These are phyloP conservation scores for Microcaecilia unicolor DNA, from an alignment of 2,797 vertebrate species.

Conservation along the genomic window DNA sequence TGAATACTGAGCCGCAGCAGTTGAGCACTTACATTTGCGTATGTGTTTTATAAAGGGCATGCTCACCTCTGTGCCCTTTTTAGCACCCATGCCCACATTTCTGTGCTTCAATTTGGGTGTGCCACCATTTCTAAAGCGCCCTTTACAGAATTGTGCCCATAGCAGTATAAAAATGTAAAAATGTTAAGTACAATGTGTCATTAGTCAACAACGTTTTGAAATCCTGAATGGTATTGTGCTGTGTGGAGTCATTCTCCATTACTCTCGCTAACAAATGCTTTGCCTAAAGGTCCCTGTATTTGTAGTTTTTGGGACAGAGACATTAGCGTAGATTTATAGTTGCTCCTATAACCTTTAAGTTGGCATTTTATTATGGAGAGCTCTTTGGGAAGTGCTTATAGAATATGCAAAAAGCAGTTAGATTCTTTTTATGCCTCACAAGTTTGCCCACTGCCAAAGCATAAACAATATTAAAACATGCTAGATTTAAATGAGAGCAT, in stretches of 20 bases:
- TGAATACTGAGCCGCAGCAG: too few relatives aligned
- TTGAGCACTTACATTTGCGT: too few relatives aligned
- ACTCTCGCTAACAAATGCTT: slow-evolving; percentile 16
- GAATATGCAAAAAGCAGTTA: slow-evolving; percentile 30
- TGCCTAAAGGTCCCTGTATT: slow-evolving; percentile 5
- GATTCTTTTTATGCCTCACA: slow-evolving; percentile 19
- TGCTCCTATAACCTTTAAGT: slow-evolving; percentile 28
- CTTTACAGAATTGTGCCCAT: too few relatives aligned
- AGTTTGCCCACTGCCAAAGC: slow-evolving; percentile 1
- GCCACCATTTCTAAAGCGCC: too few relatives aligned
- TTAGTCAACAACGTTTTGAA: neutral
- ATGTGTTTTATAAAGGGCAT: too few relatives aligned
- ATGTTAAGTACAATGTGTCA: neutral
- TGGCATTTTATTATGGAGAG: slow-evolving; percentile 30
- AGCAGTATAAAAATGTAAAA: too few relatives aligned
- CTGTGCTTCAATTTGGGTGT: too few relatives aligned
- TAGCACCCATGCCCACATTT: too few relatives aligned
- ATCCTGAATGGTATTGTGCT: slow-evolving; percentile 3
- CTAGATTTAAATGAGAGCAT: slow-evolving; percentile 31
- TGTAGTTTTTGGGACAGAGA: slow-evolving; percentile 1
- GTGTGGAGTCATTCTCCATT: slow-evolving; percentile 2
- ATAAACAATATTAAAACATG: slow-evolving; percentile 25
- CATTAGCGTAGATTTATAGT: slow-evolving; percentile 26
- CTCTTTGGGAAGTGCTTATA: slow-evolving; percentile 12
- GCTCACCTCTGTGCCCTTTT: too few relatives aligned